A percentile compares a stretch with the other conserved stretches of the same genome.
Evolutionary conservation across 2,113 vertebrate species (phyloP).

Genomic region (Morphnarchus princeps): DNA sequence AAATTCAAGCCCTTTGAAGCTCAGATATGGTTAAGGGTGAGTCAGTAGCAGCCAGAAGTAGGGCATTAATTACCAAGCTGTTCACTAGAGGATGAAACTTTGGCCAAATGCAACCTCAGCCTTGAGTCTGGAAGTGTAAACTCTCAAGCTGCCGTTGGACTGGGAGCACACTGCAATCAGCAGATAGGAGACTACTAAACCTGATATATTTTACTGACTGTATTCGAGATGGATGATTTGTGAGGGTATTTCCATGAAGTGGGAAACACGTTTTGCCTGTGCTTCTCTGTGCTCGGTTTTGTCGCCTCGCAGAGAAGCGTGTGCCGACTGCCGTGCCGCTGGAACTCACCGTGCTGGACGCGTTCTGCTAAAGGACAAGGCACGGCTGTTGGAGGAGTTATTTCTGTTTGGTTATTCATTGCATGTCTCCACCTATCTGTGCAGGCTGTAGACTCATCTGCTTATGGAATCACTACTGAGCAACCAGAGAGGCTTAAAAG

Average conservation of each 20-base stretch:
- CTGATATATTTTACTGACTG: neutral
- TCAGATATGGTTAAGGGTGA: neutral
- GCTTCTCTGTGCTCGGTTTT: neutral
- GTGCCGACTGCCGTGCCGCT: no score
- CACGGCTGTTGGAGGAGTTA: neutral
- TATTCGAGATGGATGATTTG: neutral
- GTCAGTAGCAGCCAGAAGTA: neutral
- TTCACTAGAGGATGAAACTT: neutral
- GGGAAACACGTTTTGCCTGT: neutral
- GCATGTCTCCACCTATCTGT: neutral
- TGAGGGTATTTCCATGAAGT: neutral
- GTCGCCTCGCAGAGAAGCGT: neutral
- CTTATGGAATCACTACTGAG: neutral
- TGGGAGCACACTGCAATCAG: accelerated
- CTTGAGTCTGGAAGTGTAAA: neutral
- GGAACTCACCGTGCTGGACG: neutral
- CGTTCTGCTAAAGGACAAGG: neutral
- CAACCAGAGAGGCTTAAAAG: neutral
- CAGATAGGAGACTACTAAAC: neutral
- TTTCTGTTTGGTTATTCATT: neutral
- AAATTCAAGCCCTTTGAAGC: neutral
- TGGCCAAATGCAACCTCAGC: neutral
- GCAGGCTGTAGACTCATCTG: neutral
- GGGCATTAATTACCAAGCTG: neutral
- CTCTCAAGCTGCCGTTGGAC: neutral